Base-by-base conservation (phyloP, 2,888 invertebrate species). In the Kryphioiulus occultus region DNA sequence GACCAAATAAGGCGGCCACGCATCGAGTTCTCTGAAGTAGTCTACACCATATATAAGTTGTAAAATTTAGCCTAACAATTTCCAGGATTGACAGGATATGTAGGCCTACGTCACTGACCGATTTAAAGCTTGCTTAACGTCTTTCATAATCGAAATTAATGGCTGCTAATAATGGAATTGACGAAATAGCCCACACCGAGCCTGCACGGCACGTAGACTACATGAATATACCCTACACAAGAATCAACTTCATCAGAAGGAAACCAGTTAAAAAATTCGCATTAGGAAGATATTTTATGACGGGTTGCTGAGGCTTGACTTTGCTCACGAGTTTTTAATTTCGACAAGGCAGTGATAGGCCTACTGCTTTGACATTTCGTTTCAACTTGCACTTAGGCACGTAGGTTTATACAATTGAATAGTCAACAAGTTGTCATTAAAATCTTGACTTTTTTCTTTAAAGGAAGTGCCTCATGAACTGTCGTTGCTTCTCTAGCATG, bases 141-240 rank as follows among this genome's bases (percentile, higher is more conserved):
- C 68, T 68, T 68, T 68, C 68, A 68, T 68, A 68, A 68, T 26
- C 68, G 68, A 68, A 68, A 68, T 68, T 22, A 68, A 68, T 12
- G 22, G 68, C 26, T 26, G 68, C 68, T 68, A 1, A 59, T 59
- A 59, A 59, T 59, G 59, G n/a, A 59, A 19, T 59, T 59, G 59
- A 59, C n/a, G 59, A 59, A 59, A 59, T n/a, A 59, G 59, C 59
- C 17, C 19, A 19, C 53, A 4, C 42, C 42, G 15, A 12, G 42
- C 42, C 47, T 47, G 22, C 22, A 59, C 19, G 19, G 17, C 53
- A n/a, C 4, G 59, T n/a, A 59, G 5, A n/a, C 19, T 59, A 19
- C 5, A 4, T n/a, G n/a, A 59, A n/a, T n/a, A n/a, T n/a, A 59
- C 59, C 59, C 19, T 59, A n/a, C 5, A 7, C 68, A 68, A 26